These are phyloP conservation scores for Dyspetes luteomarginatus DNA, from an alignment of 2,888 invertebrate genomes.

Conservation along the genomic window DNA sequence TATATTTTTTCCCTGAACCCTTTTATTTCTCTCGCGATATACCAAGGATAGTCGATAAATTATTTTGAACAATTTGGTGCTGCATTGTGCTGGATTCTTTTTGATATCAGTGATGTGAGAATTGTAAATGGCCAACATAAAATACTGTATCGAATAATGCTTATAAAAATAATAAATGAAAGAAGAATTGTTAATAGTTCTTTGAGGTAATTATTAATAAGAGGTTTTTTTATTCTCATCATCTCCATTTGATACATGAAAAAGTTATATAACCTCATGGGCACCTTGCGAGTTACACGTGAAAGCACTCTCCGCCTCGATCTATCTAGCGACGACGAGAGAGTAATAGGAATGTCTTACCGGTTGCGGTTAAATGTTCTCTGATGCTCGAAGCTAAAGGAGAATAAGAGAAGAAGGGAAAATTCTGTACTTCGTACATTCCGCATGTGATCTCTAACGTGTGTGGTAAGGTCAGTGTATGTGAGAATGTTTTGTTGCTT, in stretches of 20 bases:
- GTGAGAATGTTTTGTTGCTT: constrained; percentile 37
- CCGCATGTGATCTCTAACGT: constrained; percentile 23
- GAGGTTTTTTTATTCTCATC: too few relatives aligned
- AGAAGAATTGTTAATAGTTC: too few relatives aligned
- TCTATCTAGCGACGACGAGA: constrained; percentile 6
- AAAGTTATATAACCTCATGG: too few relatives aligned
- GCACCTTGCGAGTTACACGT: not conserved
- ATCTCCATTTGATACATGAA: too few relatives aligned
- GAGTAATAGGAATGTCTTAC: constrained; percentile 13
- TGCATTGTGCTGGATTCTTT: too few relatives aligned
- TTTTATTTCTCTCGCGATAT: not conserved
- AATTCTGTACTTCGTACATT: constrained; percentile 35
- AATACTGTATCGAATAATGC: too few relatives aligned
- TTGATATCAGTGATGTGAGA: too few relatives aligned
- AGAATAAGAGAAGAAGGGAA: constrained; percentile 49
- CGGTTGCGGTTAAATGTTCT: constrained; percentile 56
- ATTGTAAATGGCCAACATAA: too few relatives aligned
- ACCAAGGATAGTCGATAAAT: not conserved
- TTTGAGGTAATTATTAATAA: too few relatives aligned
- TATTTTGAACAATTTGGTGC: not conserved
- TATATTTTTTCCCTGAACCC: not conserved
- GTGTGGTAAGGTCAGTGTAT: not conserved
- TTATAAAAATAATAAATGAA: too few relatives aligned
- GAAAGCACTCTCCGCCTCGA: not conserved
- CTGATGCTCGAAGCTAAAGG: constrained; percentile 33